Base-by-base conservation (phyloP, 1,140 invertebrate species). In the Leptonema lineaticorne region DNA sequence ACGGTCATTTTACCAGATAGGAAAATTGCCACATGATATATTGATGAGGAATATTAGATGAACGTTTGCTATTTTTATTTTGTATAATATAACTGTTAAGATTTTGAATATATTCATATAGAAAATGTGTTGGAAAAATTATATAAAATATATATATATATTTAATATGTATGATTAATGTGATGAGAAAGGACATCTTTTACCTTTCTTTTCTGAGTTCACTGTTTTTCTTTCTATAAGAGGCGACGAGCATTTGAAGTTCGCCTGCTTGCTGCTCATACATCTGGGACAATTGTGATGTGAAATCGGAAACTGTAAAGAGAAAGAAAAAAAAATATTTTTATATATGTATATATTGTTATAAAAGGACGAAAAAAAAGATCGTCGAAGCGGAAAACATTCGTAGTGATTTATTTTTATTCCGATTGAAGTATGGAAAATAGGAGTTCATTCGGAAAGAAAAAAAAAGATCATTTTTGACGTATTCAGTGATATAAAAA, bases 261-360 rank as follows among this genome's bases (percentile, higher is more conserved):
- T 96, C 94, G 73, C 92, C 90, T 2, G 94, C 93, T 79, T 97
- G 95, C 71, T 91, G 90, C 78, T 97, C 95, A 83, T 97, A 92
- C 75, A 94, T 88, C 71, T 90, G 89, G 27, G 94, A 92, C 79
- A 97, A 84, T 78, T 96, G 92, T 75, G 95, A 92, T 28, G 93
- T 92, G 82, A 97, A 97, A 81, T 98, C 95, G 63, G 94, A 92
- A 76, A 97, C 95, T 97, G 87, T 14, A 89, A 90, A 72, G 79
- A 84, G 26, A 45, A 45, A 1, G 18, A 33, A 62, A 16, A 18
- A 30, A 20, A 59, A 18, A 33, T 41, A 41, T 11, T 41, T 41
- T 41, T 11, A 41, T 9, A 41, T 4, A 41, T n/a, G n/a, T n/a
- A n/a, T n/a, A n/a, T n/a, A n/a, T n/a, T n/a, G n/a, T n/a, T n/a